A percentile compares a stretch with the other conserved stretches of the same genome.
Conservation (phyloP, 2,888 invertebrate genomes). For the Ectobius pallidus region DNA sequence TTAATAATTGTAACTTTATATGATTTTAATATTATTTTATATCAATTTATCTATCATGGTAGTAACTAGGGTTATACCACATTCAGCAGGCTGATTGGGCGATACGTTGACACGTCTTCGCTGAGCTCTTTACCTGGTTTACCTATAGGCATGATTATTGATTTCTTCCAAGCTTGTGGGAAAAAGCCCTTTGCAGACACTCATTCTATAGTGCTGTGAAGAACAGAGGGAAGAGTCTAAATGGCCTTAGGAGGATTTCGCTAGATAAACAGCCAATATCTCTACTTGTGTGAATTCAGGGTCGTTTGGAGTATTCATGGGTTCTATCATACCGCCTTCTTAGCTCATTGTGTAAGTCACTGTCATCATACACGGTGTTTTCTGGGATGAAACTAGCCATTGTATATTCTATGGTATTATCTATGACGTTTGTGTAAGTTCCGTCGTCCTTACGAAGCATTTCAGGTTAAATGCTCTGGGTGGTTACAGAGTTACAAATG, state of each 20-base stretch:
- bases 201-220: not conserved
- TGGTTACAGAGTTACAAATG: no score
- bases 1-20: no score
- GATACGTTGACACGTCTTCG: not conserved
- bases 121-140: not conserved
- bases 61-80: no score
- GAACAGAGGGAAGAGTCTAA: not conserved
- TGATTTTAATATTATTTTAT: no score
- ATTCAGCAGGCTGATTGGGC: not conserved
- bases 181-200: not conserved
- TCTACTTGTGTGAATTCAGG: not conserved
- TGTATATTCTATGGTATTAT: not conserved
- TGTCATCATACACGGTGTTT: not conserved
- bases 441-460: not conserved
- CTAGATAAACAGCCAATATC: not conserved
- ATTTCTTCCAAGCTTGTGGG: not conserved
- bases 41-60: no score
- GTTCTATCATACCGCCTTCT: not conserved
- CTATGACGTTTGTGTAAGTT: not conserved
- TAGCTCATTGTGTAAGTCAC: not conserved
- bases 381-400: not conserved
- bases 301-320: not conserved
- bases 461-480: no score
- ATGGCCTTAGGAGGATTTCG: not conserved
- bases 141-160: not conserved